Base-by-base conservation (phyloP, 1,140 invertebrate species). In the Ganaspis sp. region DNA sequence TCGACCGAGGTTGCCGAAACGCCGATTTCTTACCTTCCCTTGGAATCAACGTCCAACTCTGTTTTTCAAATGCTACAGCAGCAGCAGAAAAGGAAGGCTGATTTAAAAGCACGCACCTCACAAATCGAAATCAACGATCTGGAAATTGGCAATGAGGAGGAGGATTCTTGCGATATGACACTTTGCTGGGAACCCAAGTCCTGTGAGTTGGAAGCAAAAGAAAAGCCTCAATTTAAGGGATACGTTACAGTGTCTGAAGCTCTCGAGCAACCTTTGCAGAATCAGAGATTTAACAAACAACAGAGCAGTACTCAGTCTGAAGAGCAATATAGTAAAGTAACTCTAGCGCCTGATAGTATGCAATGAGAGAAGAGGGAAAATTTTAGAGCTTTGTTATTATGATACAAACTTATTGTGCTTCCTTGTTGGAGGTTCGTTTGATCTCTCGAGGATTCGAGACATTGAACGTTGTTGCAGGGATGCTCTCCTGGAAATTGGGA, bases 311-410 rank as follows among this genome's bases (percentile, higher is more conserved):
- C 23, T 29, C 58, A 64, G 58, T 69, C 81, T 9, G 85, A 88
- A 19, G 87, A 90, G 71, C 87, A 88, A 69, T 90, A 90, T 70
- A 87, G 87, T 72, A 89, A 91, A 80, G 88, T 91, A 23, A 86
- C 84, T 9, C 85, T 87, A 69, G 87, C 87, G 37, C 85, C 88
- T 29, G 86, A 81, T 70, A 83, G 85, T 40, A 81, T 87, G 71
- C 83, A 88, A 71, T 88, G 72, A 86, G 72, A 34, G 9, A 70
- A 15, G 0, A 19, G 42, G 38, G 38, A 40, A 23, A 26, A 15
- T 15, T 26, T 26, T 4, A 26, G 4, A 58, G 12, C 21, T 58
- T 58, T 58, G 23, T 58, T 58, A 26, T 12, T 26, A 26, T 15
- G 15, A 58, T 21, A 15, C 53, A 23, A 17, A 19, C 45, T 49